Percentiles rank a stretch among this genome's conserved stretches.
Evolutionary conservation across 2,113 vertebrate species (phyloP).

Genomic region (Sinocyclocheilus anophthalmus): DNA sequence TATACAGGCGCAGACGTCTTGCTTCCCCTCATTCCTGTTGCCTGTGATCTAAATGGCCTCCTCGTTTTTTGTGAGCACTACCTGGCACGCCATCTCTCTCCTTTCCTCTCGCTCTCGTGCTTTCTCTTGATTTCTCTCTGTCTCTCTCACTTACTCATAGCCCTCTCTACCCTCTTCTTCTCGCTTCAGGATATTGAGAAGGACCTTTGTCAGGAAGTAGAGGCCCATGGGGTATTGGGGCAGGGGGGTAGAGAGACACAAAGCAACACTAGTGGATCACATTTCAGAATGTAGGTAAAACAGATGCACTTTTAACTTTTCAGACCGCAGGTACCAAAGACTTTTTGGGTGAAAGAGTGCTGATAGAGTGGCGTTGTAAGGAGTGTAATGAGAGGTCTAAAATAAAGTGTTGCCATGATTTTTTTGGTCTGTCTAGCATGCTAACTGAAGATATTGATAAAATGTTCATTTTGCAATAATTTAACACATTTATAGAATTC

Average conservation of each 20-base stretch:
- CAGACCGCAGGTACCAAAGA: neutral
- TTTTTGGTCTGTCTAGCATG: no score
- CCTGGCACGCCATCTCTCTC: conserved; percentile 60
- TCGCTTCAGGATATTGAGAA: conserved; percentile 77
- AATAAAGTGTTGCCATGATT: no score
- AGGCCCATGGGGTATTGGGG: conserved; percentile 64
- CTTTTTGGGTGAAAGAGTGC: neutral
- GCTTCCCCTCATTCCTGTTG: conserved; percentile 66
- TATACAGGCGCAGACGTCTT: conserved; percentile 47
- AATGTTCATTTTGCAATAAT: no score
- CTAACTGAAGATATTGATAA: no score
- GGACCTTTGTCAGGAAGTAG: conserved; percentile 73
- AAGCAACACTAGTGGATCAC: conserved; percentile 65
- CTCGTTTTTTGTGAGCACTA: no score
- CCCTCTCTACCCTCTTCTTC: conserved; percentile 1
- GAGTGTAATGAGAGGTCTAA: neutral
- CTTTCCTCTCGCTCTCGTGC: conserved; percentile 24
- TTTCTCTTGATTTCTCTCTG: conserved; percentile 1
- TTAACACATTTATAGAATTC: no score
- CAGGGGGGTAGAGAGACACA: conserved; percentile 53
- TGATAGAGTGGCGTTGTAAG: neutral
- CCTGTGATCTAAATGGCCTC: conserved; percentile 68
- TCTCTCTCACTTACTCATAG: conserved; percentile 19
- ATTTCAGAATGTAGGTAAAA: conserved; percentile 64
- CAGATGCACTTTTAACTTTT: conserved; percentile 57